Conservation (phyloP, 2,888 invertebrate species). For the Philereme transversata region DNA sequence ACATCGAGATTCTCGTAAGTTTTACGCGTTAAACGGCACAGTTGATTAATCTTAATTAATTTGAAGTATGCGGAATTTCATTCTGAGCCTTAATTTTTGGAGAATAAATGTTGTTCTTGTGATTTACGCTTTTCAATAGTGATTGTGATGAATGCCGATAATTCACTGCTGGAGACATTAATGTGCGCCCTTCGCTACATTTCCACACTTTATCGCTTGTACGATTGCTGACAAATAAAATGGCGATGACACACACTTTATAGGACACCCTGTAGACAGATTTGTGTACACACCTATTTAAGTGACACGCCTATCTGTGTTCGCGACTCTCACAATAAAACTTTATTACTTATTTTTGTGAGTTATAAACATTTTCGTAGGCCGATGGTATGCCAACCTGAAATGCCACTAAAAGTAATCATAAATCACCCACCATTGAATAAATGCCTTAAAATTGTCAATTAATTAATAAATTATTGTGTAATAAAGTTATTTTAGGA, state of each 20-base stretch:
- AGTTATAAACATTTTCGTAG: conserved; percentile 29
- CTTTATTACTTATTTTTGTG: conserved; percentile 38
- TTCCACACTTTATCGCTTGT: conserved; percentile 57
- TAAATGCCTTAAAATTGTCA: conserved; percentile 37
- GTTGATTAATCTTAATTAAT: conserved; percentile 1
- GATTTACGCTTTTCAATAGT: conserved; percentile 49
- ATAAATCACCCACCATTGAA: conserved; percentile 36
- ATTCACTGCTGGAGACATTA: conserved; percentile 51
- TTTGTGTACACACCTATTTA: conserved; percentile 69
- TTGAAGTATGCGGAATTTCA: conserved; percentile 14
- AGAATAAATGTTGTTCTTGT: conserved; percentile 43
- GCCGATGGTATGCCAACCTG: conserved; percentile 28
- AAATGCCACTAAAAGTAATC: conserved; percentile 31
- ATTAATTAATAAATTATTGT: conserved; percentile 40
- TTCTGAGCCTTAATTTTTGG: conserved; percentile 29
- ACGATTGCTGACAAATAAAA: conserved; percentile 56
- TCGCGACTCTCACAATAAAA: conserved; percentile 43
- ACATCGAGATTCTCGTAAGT: conserved; percentile 2
- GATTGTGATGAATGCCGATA: conserved; percentile 53
- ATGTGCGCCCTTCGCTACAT: conserved; percentile 54
- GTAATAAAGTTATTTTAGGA: conserved; percentile 37
- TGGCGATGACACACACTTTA: conserved; percentile 56
- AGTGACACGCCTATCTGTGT: conserved; percentile 64
- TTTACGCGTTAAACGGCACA: conserved; percentile 3
- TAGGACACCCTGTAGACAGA: conserved; percentile 57